Evolutionary conservation across 1,140 invertebrate species (phyloP).

Genomic region (Drosophila prosaltans): DNA sequence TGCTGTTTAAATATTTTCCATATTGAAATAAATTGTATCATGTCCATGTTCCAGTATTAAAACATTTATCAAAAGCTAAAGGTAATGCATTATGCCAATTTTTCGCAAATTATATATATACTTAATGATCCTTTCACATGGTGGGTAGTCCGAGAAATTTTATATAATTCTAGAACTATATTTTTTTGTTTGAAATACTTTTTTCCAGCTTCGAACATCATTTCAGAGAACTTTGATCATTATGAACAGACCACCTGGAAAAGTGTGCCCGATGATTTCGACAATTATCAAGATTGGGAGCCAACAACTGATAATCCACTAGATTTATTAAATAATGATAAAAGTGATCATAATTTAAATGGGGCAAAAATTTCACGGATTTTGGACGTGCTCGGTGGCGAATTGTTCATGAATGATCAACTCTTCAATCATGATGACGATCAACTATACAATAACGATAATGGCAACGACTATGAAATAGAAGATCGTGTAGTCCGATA

Average conservation of each 20-base stretch:
- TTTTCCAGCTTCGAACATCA: background rate
- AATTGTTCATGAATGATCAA: background rate
- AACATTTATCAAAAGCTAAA: slow-evolving; percentile 1
- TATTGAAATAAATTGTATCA: background rate
- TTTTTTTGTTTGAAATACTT: background rate
- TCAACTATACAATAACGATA: background rate
- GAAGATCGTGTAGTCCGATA: slow-evolving; percentile 43
- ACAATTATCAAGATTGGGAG: background rate
- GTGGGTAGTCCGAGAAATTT: background rate
- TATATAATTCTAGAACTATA: background rate
- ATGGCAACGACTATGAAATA: slow-evolving; percentile 14
- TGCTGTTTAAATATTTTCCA: slow-evolving; percentile 36
- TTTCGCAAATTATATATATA: too few species aligned
- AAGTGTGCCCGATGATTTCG: background rate
- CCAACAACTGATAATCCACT: background rate
- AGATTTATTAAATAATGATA: background rate
- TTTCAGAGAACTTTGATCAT: background rate
- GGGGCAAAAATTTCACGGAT: slow-evolving; percentile 1
- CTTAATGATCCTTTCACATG: background rate
- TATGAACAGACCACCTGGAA: background rate
- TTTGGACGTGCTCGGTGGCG: background rate
- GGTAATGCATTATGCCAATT: slow-evolving; percentile 10
- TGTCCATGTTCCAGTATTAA: slow-evolving; percentile 29
- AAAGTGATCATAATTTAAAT: background rate
- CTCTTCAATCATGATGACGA: background rate